Base-by-base conservation (phyloP, 2,888 invertebrate species). In the Microplitis deprimator region DNA sequence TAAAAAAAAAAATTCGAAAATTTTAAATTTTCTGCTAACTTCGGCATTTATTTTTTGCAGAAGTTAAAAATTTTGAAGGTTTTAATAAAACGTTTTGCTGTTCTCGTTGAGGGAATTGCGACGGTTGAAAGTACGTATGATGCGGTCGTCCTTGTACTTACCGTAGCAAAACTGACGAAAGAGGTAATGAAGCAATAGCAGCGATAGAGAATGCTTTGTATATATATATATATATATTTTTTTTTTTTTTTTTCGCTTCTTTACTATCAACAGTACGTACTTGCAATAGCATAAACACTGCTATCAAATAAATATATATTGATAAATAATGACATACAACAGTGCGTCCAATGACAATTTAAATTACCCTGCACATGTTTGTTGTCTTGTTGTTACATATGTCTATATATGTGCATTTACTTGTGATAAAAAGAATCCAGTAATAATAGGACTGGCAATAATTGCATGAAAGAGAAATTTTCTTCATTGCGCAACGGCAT, bases 141-240 rank as follows among this genome's bases (percentile, higher is more conserved):
- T 81, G 81, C 77, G 78, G 80, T 81, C 78, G 81, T 81, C 81
- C 81, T 81, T 82, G 81, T 79, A 77, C 73, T 73, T 77, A 75
- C 73, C 77, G 73, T 73, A 73, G 73, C 65, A 65, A 73, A 69
- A 68, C 78, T 78, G 76, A 78, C 62, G 75, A 79, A 78, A 74
- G 62, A 69, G 60, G 38, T 73, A 74, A 75, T 76, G 71, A 17
- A 75, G 77, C 75, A 75, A 71, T 70, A 62, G 39, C 10, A 38
- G 74, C 61, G 74, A 75, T 68, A 68, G 60, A 60, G 60, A 75
- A 60, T 68, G 59, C 60, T 68, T 50, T 38, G 62, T 17, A 17
- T 62, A 17, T 62, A 6, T 16, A 62, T 29, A 29, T 29, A 29
- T 29, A 29, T 29, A 50, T 50, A n/a, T 62, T 16, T 62, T 62